These are phyloP conservation scores for human (Homo sapiens) DNA, from an alignment of 2,113 vertebrate species.

Conservation along the genomic window GRCh38 chr17:65393001-65393500, in stretches of 20 bases:
- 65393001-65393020: too few relatives aligned
- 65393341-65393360: neutral
- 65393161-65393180: neutral
- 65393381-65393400: constrained; percentile 25
- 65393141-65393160: rapidly evolving
- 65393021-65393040: too few relatives aligned
- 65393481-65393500: constrained; percentile 60
- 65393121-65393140: too few relatives aligned
- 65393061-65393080: too few relatives aligned
- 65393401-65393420: neutral
- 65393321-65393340: neutral
- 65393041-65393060: too few relatives aligned
- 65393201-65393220: neutral
- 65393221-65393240: neutral
- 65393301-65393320: neutral
- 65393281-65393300: neutral
- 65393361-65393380: neutral
- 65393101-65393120: too few relatives aligned
- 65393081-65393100: too few relatives aligned
- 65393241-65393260: neutral
- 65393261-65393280: rapidly evolving
- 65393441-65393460: constrained; percentile 63
- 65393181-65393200: neutral
- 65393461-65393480: constrained; percentile 17
- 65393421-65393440: neutral